These are phyloP conservation scores for Leptinotarsa haldemani DNA, from an alignment of 2,888 invertebrate species.

Conservation along the genomic window DNA sequence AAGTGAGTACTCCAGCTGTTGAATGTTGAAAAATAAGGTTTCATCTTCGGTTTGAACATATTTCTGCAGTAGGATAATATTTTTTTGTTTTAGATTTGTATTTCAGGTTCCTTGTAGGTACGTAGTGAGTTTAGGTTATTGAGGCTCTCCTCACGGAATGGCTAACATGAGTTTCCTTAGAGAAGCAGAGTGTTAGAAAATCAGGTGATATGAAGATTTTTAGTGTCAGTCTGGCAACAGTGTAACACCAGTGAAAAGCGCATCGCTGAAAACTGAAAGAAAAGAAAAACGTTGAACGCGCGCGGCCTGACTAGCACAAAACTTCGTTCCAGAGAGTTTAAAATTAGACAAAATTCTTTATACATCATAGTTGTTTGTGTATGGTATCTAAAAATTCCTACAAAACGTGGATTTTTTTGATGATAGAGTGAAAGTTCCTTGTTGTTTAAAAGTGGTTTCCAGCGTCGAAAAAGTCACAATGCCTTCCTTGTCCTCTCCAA, in stretches of 20 bases:
- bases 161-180: too few relatives aligned
- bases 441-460: slow-evolving; percentile 27
- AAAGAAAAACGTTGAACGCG: slow-evolving; percentile 41
- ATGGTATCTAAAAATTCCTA: slow-evolving; percentile 24
- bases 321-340: slow-evolving; percentile 55
- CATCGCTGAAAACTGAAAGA: slow-evolving; percentile 45
- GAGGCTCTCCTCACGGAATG: too few relatives aligned
- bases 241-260: slow-evolving; percentile 36
- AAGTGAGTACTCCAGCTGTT: not conserved
- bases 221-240: slow-evolving; percentile 25
- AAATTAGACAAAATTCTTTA: slow-evolving; percentile 60
- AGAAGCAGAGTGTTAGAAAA: not conserved
- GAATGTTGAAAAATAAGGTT: not conserved
- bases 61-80: too few relatives aligned
- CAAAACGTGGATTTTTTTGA: not conserved
- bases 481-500: slow-evolving; percentile 57
- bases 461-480: slow-evolving; percentile 37
- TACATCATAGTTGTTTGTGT: slow-evolving; percentile 39
- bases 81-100: too few relatives aligned
- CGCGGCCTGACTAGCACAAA: slow-evolving; percentile 42
- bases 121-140: too few relatives aligned
- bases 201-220: not conserved
- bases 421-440: slow-evolving; percentile 33
- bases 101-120: too few relatives aligned
- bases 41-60: too few relatives aligned